Percentiles rank a stretch among this genome's conserved stretches.
These are phyloP conservation scores for Crambe crambe DNA, from an alignment of 37 sponge, comb jelly and placozoan genomes.

Conservation along the genomic window DNA sequence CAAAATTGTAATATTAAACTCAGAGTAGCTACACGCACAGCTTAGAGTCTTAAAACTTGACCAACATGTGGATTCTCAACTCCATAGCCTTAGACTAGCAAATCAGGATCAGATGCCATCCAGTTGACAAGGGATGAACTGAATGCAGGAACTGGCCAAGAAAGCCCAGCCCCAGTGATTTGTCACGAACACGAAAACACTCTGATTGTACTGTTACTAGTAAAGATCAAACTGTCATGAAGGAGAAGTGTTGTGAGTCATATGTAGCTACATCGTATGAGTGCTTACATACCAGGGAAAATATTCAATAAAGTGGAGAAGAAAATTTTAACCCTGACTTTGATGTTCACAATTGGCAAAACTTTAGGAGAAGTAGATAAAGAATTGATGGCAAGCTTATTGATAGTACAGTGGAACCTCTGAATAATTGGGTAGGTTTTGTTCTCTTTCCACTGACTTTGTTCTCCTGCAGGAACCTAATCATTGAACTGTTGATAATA, in stretches of 20 bases:
- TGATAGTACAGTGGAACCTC: too few species aligned
- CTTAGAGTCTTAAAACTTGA: too few species aligned
- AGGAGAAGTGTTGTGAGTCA: too few species aligned
- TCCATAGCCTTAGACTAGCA: not conserved
- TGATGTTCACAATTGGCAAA: not conserved
- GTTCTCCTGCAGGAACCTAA: too few species aligned
- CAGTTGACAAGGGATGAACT: not conserved
- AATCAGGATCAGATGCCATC: not conserved
- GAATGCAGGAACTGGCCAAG: not conserved
- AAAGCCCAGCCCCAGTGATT: too few species aligned
- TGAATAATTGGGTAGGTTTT: too few species aligned
- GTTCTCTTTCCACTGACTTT: too few species aligned
- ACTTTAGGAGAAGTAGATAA: not conserved
- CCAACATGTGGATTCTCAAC: constrained; percentile 1
- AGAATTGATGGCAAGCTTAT: not conserved
- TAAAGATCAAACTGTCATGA: not conserved
- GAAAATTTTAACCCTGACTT: not conserved
- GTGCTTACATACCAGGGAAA: constrained; percentile 8
- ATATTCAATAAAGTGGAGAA: not conserved
- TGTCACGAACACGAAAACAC: too few species aligned
- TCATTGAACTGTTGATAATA: too few species aligned
- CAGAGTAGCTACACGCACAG: too few species aligned
- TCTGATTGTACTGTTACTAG: not conserved
- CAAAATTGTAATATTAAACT: too few species aligned
- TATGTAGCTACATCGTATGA: not conserved